Percentiles rank a stretch among this genome's conserved stretches.
phyloP scores from a whole-genome alignment of 2,888 invertebrate genomes.

The Lissonota sp. region DNA sequence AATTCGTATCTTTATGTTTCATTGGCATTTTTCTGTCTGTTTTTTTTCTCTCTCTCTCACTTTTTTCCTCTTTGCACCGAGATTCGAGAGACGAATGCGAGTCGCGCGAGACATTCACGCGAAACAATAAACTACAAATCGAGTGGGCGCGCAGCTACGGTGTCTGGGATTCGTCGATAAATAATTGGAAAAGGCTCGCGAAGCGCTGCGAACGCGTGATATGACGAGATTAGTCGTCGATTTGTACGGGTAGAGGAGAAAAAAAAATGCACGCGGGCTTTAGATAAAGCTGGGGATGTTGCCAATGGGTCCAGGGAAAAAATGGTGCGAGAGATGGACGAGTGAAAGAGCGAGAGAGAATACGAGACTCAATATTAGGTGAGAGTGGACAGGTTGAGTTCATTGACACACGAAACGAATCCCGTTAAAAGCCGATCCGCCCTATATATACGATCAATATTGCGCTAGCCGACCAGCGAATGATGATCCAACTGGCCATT shows the following conservation, averaged over 20 bases:
- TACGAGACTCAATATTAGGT: constrained; percentile 32
- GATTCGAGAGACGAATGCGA: too few relatives aligned
- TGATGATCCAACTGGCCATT: constrained; percentile 65
- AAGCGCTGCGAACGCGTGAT: constrained; percentile 41
- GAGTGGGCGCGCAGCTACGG: neutral
- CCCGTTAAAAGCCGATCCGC: constrained; percentile 58
- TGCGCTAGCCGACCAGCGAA: constrained; percentile 45
- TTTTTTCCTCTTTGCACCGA: too few relatives aligned
- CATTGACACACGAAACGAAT: constrained; percentile 47
- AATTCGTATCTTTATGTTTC: too few relatives aligned
- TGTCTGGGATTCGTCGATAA: constrained; percentile 35
- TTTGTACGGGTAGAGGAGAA: constrained; percentile 35
- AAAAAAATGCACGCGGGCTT: constrained; percentile 39
- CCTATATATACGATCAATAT: constrained; percentile 58
- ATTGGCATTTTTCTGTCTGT: too few relatives aligned
- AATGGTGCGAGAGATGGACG: constrained; percentile 7
- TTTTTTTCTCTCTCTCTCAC: too few relatives aligned
- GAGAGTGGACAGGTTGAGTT: constrained; percentile 25
- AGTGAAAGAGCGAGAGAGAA: constrained; percentile 4
- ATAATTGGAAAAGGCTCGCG: constrained; percentile 50
- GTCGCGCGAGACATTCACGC: constrained; percentile 14
- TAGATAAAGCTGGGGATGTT: constrained; percentile 30
- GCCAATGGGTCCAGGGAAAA: constrained; percentile 5
- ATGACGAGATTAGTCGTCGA: constrained; percentile 54
- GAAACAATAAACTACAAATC: constrained; percentile 20